Percentiles rank a stretch among this genome's conserved stretches.
Evolutionary conservation across 37 sponge, comb jelly and placozoan genomes (phyloP).

Genomic region (Diacarnus erythraeanus): DNA sequence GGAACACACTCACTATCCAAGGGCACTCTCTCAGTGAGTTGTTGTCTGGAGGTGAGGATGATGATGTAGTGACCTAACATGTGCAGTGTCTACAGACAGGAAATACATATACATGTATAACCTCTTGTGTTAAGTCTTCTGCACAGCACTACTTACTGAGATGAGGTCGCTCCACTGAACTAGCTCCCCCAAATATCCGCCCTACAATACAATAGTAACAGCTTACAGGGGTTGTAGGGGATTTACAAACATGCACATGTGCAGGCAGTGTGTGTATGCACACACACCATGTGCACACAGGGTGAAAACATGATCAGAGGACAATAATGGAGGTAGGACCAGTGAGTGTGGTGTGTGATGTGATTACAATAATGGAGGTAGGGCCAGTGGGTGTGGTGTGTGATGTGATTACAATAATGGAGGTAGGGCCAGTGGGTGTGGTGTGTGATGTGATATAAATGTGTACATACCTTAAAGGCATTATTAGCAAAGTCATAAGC

Average conservation of each 20-base stretch:
- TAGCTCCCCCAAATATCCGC: conserved; percentile 80
- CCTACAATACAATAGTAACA: conserved; percentile 18
- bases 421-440: no score
- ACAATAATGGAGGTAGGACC: no score
- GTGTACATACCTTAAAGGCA: conserved; percentile 59
- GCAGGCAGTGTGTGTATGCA: no score
- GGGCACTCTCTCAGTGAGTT: conserved; percentile 22
- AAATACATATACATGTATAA: not conserved
- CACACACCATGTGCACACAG: no score
- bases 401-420: no score
- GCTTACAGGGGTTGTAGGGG: no score
- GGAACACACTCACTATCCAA: not conserved
- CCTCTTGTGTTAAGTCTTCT: not conserved
- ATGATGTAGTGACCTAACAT: conserved; percentile 44
- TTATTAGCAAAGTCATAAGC: conserved; percentile 79
- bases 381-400: no score
- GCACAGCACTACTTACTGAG: conserved; percentile 37
- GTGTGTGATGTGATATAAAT: no score
- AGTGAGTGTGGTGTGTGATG: no score
- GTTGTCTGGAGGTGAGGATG: conserved; percentile 27
- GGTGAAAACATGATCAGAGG: no score
- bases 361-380: no score
- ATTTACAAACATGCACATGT: no score
- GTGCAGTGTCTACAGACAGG: conserved; percentile 36
- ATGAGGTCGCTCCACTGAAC: conserved; percentile 87